Evolutionary conservation across 2,113 vertebrate genomes (phyloP).

Genomic region (Cairina moschata): DNA sequence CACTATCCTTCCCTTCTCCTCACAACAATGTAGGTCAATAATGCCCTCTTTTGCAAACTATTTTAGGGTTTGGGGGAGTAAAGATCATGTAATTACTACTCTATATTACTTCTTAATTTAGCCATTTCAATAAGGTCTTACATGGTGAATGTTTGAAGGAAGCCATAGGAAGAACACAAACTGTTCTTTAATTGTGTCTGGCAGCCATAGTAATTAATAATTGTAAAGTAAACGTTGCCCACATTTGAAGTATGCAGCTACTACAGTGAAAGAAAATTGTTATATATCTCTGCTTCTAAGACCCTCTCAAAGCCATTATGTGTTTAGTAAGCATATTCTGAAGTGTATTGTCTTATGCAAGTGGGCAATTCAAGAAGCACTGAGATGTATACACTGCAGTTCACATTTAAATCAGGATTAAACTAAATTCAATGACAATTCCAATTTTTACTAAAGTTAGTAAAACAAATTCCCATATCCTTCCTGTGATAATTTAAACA

Average conservation of each 20-base stretch:
- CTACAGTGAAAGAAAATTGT: background rate
- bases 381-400: background rate
- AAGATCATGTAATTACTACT: background rate
- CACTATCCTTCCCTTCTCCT: background rate
- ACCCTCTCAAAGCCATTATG: slow-evolving; percentile 23
- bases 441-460: background rate
- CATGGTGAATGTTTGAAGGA: background rate
- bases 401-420: slow-evolving; percentile 15
- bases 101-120: background rate
- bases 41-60: background rate
- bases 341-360: slow-evolving; percentile 7
- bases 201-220: slow-evolving; percentile 37
- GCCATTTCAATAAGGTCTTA: background rate
- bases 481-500: background rate
- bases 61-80: background rate
- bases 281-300: slow-evolving; percentile 34
- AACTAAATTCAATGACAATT: slow-evolving; percentile 22
- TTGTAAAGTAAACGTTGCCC: background rate
- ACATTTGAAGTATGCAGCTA: background rate
- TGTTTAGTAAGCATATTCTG: slow-evolving; percentile 13
- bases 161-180: background rate
- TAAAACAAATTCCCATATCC: background rate
- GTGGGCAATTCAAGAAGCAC: background rate
- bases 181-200: slow-evolving; percentile 16
- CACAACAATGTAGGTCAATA: background rate